A percentile compares a stretch with the other conserved stretches of the same genome.
These are phyloP conservation scores for Dendrocopos noguchii DNA, from an alignment of 2,113 vertebrate species.

Conservation along the genomic window DNA sequence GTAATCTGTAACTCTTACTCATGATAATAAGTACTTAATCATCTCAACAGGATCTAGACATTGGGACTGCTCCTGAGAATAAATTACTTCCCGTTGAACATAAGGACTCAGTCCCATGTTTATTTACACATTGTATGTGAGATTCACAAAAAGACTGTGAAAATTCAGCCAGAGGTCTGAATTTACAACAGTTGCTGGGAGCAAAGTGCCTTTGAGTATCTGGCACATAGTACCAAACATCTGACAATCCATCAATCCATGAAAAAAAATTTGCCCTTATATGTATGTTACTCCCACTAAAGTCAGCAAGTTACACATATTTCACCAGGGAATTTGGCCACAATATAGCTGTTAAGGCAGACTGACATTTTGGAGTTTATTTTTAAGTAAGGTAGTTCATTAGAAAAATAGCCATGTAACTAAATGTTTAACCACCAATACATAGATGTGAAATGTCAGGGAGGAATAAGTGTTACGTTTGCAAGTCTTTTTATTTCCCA, in stretches of 20 bases:
- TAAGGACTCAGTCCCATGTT: conserved; percentile 3
- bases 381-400: conserved; percentile 8
- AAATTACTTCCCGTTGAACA: conserved; percentile 28
- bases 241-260: conserved; percentile 1
- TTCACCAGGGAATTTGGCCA: conserved; percentile 6
- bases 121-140: conserved; percentile 43
- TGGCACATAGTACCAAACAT: background rate
- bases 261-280: conserved; percentile 6
- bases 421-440: conserved; percentile 29
- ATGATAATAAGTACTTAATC: conserved; percentile 43
- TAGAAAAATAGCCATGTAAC: conserved; percentile 31
- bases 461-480: background rate
- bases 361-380: conserved; percentile 15
- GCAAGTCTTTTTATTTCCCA: conserved; percentile 30
- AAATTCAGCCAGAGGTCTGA: conserved; percentile 23
- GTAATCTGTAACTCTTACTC: conserved; percentile 29
- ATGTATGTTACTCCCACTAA: background rate
- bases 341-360: background rate
- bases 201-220: background rate
- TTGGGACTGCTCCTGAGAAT: conserved; percentile 19
- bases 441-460: conserved; percentile 35
- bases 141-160: conserved; percentile 34
- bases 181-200: background rate
- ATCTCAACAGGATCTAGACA: conserved; percentile 24
- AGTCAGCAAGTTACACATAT: background rate